A percentile compares a stretch with the other conserved stretches of the same genome.
phyloP scores from a whole-genome alignment of 92 coral and sea anemone genomes.

The Umimayanthus kanabou region DNA sequence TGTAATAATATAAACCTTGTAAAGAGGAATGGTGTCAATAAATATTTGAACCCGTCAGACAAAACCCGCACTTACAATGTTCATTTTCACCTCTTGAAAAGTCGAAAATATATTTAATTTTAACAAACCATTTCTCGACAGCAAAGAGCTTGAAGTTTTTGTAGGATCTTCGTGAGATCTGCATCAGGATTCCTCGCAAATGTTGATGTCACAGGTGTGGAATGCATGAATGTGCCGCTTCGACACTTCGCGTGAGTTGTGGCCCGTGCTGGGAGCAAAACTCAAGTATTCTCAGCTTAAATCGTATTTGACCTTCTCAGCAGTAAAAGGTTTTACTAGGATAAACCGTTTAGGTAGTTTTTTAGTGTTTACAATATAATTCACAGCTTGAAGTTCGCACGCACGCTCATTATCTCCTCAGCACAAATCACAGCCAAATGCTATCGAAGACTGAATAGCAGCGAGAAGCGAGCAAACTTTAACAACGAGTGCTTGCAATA shows the following conservation, averaged over 20 bases:
- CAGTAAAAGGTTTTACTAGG: conserved; percentile 12
- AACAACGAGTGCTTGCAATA: neutral
- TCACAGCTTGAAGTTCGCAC: conserved; percentile 16
- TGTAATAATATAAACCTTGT: neutral
- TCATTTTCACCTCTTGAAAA: neutral
- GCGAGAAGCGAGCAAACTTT: neutral
- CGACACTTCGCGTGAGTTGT: neutral
- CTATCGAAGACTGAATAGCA: neutral
- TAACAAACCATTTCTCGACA: neutral
- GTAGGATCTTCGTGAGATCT: too few species aligned
- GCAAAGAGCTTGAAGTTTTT: neutral
- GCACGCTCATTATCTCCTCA: neutral
- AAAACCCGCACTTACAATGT: neutral
- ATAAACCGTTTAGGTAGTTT: neutral
- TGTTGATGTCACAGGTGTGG: neutral
- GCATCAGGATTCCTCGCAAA: neutral
- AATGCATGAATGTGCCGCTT: neutral
- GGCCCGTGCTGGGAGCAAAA: conserved; percentile 40
- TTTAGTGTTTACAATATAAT: neutral
- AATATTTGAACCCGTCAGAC: neutral
- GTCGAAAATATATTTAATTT: too few species aligned
- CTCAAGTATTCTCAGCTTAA: neutral
- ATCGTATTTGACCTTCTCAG: conserved; percentile 32
- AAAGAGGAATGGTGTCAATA: too few species aligned
- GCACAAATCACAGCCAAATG: neutral